A percentile compares a stretch with the other conserved stretches of the same genome.
These are phyloP conservation scores for Poecile montanus DNA, from an alignment of 2,797 vertebrate genomes.

Conservation along the genomic window DNA sequence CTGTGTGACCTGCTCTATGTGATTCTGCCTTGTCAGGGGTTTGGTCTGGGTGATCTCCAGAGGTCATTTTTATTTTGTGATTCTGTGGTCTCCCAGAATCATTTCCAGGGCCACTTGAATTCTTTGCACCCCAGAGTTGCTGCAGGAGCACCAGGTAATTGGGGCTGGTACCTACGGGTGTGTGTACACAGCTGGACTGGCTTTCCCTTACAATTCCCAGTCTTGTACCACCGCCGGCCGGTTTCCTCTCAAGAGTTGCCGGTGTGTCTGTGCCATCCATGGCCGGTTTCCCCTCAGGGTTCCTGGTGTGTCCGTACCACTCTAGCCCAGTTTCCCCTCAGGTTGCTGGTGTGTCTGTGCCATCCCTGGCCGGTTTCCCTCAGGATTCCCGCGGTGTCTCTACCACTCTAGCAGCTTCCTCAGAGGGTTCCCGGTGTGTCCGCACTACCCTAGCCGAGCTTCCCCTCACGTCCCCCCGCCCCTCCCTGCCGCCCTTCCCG, in stretches of 20 bases:
- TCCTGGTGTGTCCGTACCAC: not conserved
- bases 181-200: no score
- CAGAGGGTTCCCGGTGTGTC: no score
- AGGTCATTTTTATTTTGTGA: not conserved
- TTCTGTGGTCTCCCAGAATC: not conserved
- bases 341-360: rapidly evolving
- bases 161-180: rapidly evolving
- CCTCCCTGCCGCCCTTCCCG: not conserved
- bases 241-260: not conserved
- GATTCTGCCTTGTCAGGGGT: not conserved
- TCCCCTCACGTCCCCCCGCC: not conserved
- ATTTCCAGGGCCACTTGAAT: not conserved
- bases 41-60: not conserved
- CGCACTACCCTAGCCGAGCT: rapidly evolving
- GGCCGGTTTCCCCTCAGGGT: rapidly evolving
- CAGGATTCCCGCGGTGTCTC: rapidly evolving
- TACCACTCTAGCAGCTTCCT: rapidly evolving
- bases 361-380: no score
- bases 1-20: no score
- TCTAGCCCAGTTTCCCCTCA: rapidly evolving
- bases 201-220: not conserved
- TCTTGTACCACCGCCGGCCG: rapidly evolving
- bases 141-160: not conserved
- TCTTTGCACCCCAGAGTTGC: no score
- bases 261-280: rapidly evolving